Conservation (phyloP, 2,797 vertebrate species). For the Enteromius mattozi region DNA sequence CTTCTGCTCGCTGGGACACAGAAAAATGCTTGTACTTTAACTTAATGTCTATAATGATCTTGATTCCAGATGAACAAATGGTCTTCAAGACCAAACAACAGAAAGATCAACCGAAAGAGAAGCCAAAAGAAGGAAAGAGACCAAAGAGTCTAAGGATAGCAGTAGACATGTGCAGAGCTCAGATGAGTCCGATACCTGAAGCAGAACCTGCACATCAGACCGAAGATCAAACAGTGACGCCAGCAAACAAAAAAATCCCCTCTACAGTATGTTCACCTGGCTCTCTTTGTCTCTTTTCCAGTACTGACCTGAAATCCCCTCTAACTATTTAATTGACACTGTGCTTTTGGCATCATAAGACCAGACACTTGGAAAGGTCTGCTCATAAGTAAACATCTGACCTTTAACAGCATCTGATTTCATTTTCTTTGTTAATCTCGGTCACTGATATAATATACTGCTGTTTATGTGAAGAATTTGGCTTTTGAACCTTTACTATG, state of each 20-base stretch:
- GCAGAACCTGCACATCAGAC: conserved; percentile 31
- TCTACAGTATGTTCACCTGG: neutral
- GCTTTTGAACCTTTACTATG: conserved; percentile 13
- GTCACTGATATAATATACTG: conserved; percentile 24
- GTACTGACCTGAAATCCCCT: conserved; percentile 24
- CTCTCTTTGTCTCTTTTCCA: conserved; percentile 13
- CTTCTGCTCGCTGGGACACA: neutral
- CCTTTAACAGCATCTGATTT: conserved; percentile 41
- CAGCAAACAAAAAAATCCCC: neutral
- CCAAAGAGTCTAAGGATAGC: conserved; percentile 54
- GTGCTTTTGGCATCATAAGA: conserved; percentile 39
- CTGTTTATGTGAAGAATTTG: conserved; percentile 34
- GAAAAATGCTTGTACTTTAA: neutral
- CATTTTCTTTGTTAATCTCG: conserved; percentile 28
- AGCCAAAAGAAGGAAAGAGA: conserved; percentile 36
- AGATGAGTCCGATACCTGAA: conserved; percentile 60
- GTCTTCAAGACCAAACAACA: conserved; percentile 38
- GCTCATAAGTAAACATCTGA: conserved; percentile 46
- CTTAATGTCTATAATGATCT: conserved; percentile 17
- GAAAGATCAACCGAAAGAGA: conserved; percentile 27
- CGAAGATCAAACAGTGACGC: conserved; percentile 38
- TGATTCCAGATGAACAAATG: conserved; percentile 50
- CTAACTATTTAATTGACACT: conserved; percentile 28
- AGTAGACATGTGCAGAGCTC: conserved; percentile 50
- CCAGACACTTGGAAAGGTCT: conserved; percentile 24